Evolutionary conservation across 2,113 vertebrate genomes (phyloP), one percentile per base, ranked within the genome.

Genomic region (Rhinogobius similis): DNA sequence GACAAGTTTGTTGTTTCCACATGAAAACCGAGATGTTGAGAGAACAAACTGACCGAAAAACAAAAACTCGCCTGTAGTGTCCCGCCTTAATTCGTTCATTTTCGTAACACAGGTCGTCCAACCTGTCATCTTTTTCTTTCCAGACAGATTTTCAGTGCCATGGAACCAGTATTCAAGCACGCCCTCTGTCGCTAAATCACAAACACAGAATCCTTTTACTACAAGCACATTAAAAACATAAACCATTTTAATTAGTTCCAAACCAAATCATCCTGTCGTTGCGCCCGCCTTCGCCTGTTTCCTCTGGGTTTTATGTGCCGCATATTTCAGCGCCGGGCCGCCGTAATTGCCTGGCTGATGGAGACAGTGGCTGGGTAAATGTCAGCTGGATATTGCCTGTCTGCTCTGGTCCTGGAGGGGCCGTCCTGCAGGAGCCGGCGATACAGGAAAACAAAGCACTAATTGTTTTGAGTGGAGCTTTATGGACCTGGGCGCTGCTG

Each of bases 311-410:
- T 56, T 61, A 61, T n/a, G 29, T n/a, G 20, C 9, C 29, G 5
- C 58, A 20, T 36, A 61, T 61, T 38, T 61, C 58, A 61, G 16
- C 58, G 1, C 26, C 1, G 58, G 29, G 58, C 9, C 10, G 7
- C 29, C 10, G 58, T 61, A 61, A 61, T 61, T 36, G 58, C 29
- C 58, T 36, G 27, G 29, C 27, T 61, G 58, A n/a, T 11, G 58
- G 29, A 61, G 58, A 61, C 29, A 61, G 58, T 61, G 58, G 58
- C 29, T 61, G 29, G 27, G 29, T 61, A 61, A 61, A 61, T 61
- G 58, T 61, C 58, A 61, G 29, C 16, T 61, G 29, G 53, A 21
- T 36, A 61, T 61, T 61, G 58, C 58, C 29, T 61, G 58, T 61
- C 58, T 20, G 27, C 10, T 10, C 27, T 10, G 58, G 58, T 61